These are phyloP conservation scores for Pantherophis guttatus DNA, from an alignment of 2,113 vertebrate species.

Conservation along the genomic window DNA sequence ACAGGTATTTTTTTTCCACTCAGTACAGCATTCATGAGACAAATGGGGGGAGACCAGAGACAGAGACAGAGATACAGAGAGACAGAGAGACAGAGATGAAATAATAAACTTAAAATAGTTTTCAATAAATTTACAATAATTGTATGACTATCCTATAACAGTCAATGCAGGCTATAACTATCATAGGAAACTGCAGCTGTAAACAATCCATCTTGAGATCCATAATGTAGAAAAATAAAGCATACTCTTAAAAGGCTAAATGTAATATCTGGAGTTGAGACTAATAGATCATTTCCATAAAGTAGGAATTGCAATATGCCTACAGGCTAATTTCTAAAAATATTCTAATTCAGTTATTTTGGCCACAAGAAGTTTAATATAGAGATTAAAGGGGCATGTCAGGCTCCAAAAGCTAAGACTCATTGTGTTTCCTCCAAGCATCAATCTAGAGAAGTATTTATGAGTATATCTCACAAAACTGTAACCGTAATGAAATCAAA, in stretches of 20 bases:
- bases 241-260: neutral
- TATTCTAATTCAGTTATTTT: neutral
- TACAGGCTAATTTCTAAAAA: neutral
- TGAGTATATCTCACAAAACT: neutral
- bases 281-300: neutral
- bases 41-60: neutral
- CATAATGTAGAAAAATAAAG: neutral
- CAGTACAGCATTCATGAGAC: neutral
- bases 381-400: neutral
- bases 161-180: neutral
- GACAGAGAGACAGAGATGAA: neutral
- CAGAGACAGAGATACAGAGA: neutral
- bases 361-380: neutral
- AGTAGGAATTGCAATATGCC: neutral
- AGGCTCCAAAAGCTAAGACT: neutral
- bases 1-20: neutral
- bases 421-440: neutral
- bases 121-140: neutral
- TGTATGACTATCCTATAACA: neutral
- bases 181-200: neutral
- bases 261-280: neutral
- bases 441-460: neutral
- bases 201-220: neutral
- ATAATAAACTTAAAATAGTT: neutral
- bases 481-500: neutral